Evolutionary conservation across 1,140 invertebrate species (phyloP), one percentile per base, ranked within the genome.

Genomic region (Zaprionus lachaisei): DNA sequence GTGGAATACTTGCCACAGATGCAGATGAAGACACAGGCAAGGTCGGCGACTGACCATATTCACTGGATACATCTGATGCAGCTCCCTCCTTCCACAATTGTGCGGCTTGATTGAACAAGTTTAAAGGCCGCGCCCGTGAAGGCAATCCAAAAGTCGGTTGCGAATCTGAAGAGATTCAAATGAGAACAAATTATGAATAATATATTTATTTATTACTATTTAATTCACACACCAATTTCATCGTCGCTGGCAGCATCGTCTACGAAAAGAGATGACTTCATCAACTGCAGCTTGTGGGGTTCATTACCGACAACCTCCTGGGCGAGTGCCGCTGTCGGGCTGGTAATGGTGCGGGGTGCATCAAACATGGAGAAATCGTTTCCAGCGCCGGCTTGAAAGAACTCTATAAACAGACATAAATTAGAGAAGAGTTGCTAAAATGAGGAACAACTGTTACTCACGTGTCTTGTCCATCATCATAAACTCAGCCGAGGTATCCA

Each of bases 211-310:
- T 31, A 22, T 34, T 28, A 20, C 0, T 34, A 2, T 63, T 24
- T 2, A 51, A 24, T 20, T 11, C 17, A 51, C 70, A 31, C 44
- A 77, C 75, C 75, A 4, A 49, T 57, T 12, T 81, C 78, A 37
- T 87, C 82, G 6, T 81, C 79, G 73, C 78, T 79, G 56, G 15
- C 75, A 55, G 79, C 60, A 38, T 91, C 80, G 0, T 86, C 89
- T 2, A 74, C 61, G 34, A 93, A 93, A 11, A 98, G 95, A 2
- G 96, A 97, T 0, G 96, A 96, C 92, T 98, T 98, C 97, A 98
- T 97, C 6, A 97, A 93, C 84, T 98, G 97, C 26, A 98, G 94
- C 80, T 95, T 96, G 72, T 95, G 94, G 26, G 95, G 93, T 74
- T 95, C 94, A 2, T 95, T 94, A 28, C 95, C 95, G 55, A 93